A percentile compares a stretch with the other conserved stretches of the same genome.
Conservation (phyloP, 92 coral and sea anemone species). For the Palythoa heliodiscus region DNA sequence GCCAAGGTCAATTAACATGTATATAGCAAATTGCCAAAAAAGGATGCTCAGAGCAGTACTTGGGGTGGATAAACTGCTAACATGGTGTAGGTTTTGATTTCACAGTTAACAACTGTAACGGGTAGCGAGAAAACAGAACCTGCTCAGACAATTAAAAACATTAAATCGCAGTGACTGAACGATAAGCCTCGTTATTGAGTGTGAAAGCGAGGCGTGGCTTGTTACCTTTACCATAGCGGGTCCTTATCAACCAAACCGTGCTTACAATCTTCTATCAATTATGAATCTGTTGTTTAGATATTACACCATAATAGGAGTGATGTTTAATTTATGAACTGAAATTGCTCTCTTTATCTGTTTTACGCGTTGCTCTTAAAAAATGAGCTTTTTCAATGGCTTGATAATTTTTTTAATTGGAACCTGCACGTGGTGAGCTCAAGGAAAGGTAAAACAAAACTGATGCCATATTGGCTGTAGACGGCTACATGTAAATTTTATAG, state of each 20-base stretch:
- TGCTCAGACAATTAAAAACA: slow-evolving; percentile 17
- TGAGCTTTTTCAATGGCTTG: slow-evolving; percentile 4
- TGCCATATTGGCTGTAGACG: slow-evolving; percentile 2
- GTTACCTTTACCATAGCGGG: not conserved
- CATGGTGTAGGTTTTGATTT: not conserved
- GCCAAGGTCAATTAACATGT: slow-evolving; percentile 25
- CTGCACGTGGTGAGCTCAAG: not conserved
- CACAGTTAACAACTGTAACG: not conserved
- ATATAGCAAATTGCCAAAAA: not conserved
- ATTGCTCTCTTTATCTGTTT: slow-evolving; percentile 24
- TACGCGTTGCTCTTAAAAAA: not conserved
- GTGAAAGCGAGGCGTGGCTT: slow-evolving; percentile 21
- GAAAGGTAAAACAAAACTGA: slow-evolving; percentile 2
- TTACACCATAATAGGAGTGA: slow-evolving; percentile 41
- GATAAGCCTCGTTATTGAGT: slow-evolving; percentile 23
- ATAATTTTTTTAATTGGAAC: not conserved
- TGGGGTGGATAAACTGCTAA: not conserved
- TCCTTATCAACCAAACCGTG: slow-evolving; percentile 14
- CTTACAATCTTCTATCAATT: slow-evolving; percentile 39
- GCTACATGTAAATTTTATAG: not conserved
- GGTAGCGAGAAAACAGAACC: slow-evolving; percentile 5
- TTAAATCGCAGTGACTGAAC: slow-evolving; percentile 11
- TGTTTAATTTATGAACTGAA: slow-evolving; percentile 35
- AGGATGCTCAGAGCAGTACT: not conserved
- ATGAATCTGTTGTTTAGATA: slow-evolving; percentile 36